Percentiles rank a stretch among this genome's conserved stretches.
These are phyloP conservation scores for Hermatobates lingyangjiaoensis DNA, from an alignment of 1,140 invertebrate species.

Conservation along the genomic window DNA sequence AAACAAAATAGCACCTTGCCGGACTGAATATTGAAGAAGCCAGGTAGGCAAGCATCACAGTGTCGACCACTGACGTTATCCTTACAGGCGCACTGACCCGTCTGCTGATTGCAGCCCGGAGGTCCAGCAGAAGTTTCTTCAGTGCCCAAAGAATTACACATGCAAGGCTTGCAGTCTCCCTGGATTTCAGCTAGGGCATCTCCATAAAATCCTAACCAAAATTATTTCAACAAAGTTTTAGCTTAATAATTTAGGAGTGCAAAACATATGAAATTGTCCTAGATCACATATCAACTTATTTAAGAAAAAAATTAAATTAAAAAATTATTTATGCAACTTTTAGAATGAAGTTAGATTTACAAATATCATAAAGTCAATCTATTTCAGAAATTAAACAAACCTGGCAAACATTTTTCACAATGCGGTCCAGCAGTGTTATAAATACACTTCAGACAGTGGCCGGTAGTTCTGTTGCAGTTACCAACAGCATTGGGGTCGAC, in stretches of 20 bases:
- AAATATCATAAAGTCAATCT: too few species aligned
- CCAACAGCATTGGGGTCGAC: conserved; percentile 87
- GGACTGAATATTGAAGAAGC: conserved; percentile 63
- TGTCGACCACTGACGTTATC: conserved; percentile 67
- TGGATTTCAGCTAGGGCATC: conserved; percentile 70
- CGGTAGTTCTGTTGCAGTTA: conserved; percentile 81
- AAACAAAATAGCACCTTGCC: too few species aligned
- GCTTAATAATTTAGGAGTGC: too few species aligned
- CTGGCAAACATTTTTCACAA: conserved; percentile 78
- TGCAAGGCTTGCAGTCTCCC: conserved; percentile 76
- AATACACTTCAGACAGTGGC: conserved; percentile 92
- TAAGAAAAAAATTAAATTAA: background rate
- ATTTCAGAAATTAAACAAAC: too few species aligned
- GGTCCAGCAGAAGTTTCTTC: conserved; percentile 44
- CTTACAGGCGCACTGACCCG: conserved; percentile 71
- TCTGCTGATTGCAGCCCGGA: conserved; percentile 56
- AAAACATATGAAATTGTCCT: too few species aligned
- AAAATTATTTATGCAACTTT: background rate
- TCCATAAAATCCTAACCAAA: conserved; percentile 62
- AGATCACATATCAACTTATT: background rate
- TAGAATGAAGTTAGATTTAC: background rate
- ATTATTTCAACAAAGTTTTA: too few species aligned
- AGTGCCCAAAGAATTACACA: conserved; percentile 65
- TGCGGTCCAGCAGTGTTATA: conserved; percentile 80
- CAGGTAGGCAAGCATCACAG: conserved; percentile 74